Evolutionary conservation across 2,888 invertebrate species (phyloP).

Genomic region (Xylota segnis): DNA sequence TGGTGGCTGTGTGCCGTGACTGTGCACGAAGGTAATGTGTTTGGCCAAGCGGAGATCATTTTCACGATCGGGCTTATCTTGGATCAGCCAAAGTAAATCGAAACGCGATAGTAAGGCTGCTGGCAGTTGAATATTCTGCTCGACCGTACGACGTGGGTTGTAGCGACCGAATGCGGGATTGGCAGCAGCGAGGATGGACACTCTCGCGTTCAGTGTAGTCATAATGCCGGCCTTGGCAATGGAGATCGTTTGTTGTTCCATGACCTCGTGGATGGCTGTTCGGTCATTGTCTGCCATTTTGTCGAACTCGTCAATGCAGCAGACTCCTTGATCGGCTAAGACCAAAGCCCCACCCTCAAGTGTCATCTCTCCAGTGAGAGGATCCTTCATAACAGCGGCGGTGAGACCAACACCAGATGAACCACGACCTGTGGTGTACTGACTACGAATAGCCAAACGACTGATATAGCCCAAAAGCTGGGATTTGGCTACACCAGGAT

Average conservation of each 20-base stretch:
- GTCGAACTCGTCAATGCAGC: conserved; percentile 99
- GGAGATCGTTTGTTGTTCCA: conserved; percentile 99
- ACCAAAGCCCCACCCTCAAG: conserved; percentile 98
- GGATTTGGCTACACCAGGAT: conserved; percentile 99
- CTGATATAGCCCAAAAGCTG: conserved; percentile 98
- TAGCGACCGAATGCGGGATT: conserved; percentile 99
- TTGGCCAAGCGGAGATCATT: conserved; percentile 94
- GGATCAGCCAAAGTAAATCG: conserved; percentile 98
- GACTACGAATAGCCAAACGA: conserved; percentile 95
- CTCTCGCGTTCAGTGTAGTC: conserved; percentile 98
- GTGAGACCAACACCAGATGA: conserved; percentile 99
- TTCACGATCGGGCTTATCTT: conserved; percentile 90
- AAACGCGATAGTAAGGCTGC: conserved; percentile 98
- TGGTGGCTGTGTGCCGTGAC: conserved; percentile 94
- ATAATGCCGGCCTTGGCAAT: conserved; percentile 99
- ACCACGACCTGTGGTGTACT: conserved; percentile 98
- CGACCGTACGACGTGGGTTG: conserved; percentile 96
- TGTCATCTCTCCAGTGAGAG: conserved; percentile 98
- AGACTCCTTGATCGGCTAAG: conserved; percentile 97
- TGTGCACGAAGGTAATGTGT: conserved; percentile 99
- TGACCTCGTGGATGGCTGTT: conserved; percentile 98
- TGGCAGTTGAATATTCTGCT: conserved; percentile 99
- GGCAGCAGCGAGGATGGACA: conserved; percentile 98
- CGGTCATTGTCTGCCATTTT: conserved; percentile 99
- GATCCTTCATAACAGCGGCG: conserved; percentile 99